phyloP scores from a whole-genome alignment of 2,888 invertebrate genomes.

The Cecidostiba fungosa region DNA sequence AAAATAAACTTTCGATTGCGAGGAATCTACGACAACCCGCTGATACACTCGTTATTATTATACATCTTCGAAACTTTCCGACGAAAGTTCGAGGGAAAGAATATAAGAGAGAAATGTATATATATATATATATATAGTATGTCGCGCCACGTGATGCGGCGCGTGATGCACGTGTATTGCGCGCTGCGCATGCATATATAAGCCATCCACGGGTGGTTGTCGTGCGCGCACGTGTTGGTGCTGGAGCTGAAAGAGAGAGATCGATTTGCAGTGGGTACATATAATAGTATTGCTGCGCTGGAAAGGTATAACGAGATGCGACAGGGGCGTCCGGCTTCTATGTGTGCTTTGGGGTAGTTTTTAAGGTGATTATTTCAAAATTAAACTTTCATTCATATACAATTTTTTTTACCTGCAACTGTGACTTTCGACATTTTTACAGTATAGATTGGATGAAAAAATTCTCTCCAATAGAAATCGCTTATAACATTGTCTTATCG shows the following conservation, averaged over 20 bases:
- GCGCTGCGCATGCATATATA: neutral
- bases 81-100: neutral
- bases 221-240: neutral
- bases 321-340: no score
- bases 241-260: neutral
- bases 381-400: no score
- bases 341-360: no score
- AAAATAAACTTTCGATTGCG: neutral
- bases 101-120: neutral
- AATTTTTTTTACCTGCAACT: no score
- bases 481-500: no score
- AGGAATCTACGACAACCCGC: neutral
- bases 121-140: neutral
- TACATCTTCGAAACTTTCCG: neutral
- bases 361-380: no score
- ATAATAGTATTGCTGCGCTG: neutral
- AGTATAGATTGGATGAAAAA: no score
- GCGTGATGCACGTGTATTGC: constrained; percentile 5
- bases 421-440: no score
- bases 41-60: neutral
- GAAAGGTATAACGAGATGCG: neutral
- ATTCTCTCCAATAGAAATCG: no score
- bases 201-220: neutral
- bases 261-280: neutral
- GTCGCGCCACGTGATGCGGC: constrained; percentile 3